Evolutionary conservation across 2,797 vertebrate species (phyloP).

Genomic region (Adrianichthys oophorus): DNA sequence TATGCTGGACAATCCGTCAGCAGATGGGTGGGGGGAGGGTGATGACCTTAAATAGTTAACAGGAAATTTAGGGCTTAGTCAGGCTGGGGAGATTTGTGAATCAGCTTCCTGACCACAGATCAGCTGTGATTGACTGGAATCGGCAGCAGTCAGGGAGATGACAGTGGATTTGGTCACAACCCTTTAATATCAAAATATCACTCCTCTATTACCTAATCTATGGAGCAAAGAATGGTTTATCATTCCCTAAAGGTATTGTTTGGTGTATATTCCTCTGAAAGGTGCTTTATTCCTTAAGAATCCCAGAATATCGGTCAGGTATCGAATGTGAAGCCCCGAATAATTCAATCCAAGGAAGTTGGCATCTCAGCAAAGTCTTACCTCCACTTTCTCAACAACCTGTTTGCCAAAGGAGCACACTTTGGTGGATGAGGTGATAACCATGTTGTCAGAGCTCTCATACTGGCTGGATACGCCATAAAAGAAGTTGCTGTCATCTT

Average conservation of each 20-base stretch:
- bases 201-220: constrained; percentile 6
- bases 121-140: constrained; percentile 57
- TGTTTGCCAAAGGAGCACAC: constrained; percentile 98
- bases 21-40: constrained; percentile 43
- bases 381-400: constrained; percentile 98
- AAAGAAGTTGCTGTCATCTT: constrained; percentile 92
- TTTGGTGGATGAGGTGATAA: constrained; percentile 96
- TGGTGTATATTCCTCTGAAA: too few species aligned
- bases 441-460: constrained; percentile 93
- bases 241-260: not conserved
- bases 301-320: too few species aligned
- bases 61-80: constrained; percentile 59
- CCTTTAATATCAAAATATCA: constrained; percentile 27
- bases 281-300: too few species aligned
- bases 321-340: too few species aligned
- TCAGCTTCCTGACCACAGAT: constrained; percentile 56
- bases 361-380: constrained; percentile 53
- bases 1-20: constrained; percentile 71
- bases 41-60: constrained; percentile 48
- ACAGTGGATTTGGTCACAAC: constrained; percentile 29
- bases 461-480: constrained; percentile 97
- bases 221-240: constrained; percentile 3
- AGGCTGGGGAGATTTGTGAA: constrained; percentile 50
- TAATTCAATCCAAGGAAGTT: not conserved
- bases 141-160: constrained; percentile 23